Percentiles rank a stretch among this genome's conserved stretches.
Conservation (phyloP, 2,888 invertebrate genomes). For the Orthosia incerta region DNA sequence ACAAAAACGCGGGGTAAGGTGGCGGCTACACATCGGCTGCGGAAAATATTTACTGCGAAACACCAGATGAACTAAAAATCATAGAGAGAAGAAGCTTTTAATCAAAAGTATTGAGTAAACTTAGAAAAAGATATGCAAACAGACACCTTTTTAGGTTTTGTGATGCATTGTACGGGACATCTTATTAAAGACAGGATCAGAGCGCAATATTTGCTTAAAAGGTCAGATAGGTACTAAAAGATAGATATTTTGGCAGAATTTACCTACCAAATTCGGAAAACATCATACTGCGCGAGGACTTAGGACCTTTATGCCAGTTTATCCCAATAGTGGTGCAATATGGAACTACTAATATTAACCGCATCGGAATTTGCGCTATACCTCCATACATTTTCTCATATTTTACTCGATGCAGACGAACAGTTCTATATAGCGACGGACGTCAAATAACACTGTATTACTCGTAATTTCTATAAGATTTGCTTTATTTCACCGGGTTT, state of each 20-base stretch:
- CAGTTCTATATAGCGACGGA: background rate
- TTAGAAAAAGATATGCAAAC: no score
- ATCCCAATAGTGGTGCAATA: background rate
- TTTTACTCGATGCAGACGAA: background rate
- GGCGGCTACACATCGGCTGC: background rate
- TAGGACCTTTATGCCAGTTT: background rate
- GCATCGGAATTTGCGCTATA: no score
- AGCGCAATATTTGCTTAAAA: background rate
- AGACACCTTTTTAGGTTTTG: no score
- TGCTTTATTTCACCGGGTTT: no score
- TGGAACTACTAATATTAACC: background rate
- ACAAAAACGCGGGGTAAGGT: conserved; percentile 12
- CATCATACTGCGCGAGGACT: background rate
- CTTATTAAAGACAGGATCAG: no score
- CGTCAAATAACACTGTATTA: no score
- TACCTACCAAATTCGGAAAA: background rate
- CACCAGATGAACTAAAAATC: background rate
- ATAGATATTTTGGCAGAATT: background rate
- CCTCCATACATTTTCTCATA: background rate
- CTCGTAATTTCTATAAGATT: background rate
- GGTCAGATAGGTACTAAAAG: background rate
- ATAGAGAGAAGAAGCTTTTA: no score
- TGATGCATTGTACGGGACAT: no score
- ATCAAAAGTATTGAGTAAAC: no score
- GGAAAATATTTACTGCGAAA: background rate